Evolutionary conservation across 1,140 invertebrate genomes (phyloP), one percentile per base, ranked within the genome.

Genomic region (Archegozetes longisetosus): DNA sequence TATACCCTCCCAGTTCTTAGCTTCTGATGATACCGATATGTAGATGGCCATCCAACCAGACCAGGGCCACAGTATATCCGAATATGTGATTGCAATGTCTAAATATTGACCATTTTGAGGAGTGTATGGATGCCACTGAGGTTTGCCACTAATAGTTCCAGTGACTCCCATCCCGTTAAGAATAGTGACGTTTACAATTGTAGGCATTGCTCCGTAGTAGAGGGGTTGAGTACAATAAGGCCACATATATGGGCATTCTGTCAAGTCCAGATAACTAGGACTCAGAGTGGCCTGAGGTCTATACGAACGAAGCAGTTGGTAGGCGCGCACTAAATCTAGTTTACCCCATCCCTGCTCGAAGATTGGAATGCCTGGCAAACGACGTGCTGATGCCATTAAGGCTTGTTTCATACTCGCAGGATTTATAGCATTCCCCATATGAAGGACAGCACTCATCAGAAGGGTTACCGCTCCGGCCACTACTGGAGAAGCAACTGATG

Each of bases 261-360:
- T 88, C 24, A 93, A 76, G 71, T 96, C 91, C 62, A 96, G 81
- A 70, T 94, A 95, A 63, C 84, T 82, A 2, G 77, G 80, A 69
- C 75, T 78, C 17, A 81, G 70, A 52, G 73, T 82, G 27, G 84
- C 86, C 73, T 90, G 87, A 13, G 88, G 88, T 66, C 81, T 82
- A 71, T 91, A 91, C 58, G 79, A 82, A 24, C 80, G 78, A 0
- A 92, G 73, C 20, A 85, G 79, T 71, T 88, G 82, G 71, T 85
- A 88, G 22, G 88, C 88, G 66, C 82, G 82, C 9, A 93, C 75
- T 22, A 96, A 76, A 73, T 95, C 88, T 25, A 97, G 74, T 74
- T 91, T 91, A 58, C 93, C 93, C 68, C 86, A 85, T 2, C 93
- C 93, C 75, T 97, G 93, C 70, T 97, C 93, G 74, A 96, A 96